These are phyloP conservation scores for Myotis davidii DNA, from an alignment of 2,113 vertebrate species.

Conservation along the genomic window DNA sequence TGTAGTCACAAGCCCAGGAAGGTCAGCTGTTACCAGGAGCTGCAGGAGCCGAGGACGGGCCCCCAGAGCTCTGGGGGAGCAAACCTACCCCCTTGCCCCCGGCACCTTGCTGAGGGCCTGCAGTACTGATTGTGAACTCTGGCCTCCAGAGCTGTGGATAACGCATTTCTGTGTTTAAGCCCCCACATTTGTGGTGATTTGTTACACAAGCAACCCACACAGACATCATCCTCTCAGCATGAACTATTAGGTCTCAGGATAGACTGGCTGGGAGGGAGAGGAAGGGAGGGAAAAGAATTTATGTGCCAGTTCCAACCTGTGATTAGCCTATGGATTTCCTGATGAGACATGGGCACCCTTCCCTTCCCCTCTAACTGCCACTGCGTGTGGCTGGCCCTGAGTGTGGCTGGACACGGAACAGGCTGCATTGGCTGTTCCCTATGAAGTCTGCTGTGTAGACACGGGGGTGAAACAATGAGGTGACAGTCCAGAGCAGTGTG, in stretches of 20 bases:
- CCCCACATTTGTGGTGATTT: background rate
- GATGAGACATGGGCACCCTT: background rate
- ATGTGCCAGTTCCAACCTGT: background rate
- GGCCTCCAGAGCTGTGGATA: background rate
- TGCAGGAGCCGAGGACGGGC: background rate
- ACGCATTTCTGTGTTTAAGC: background rate
- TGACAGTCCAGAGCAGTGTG: background rate
- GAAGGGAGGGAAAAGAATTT: background rate
- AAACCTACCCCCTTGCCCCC: fast-evolving
- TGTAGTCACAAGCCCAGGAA: background rate
- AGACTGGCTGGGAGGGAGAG: background rate
- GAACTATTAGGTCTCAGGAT: background rate
- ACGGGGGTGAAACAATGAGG: background rate
- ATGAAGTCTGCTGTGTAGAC: background rate
- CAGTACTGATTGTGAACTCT: background rate
- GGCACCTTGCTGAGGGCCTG: too few relatives aligned
- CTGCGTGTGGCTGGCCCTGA: background rate
- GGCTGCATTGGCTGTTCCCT: background rate
- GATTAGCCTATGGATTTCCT: background rate
- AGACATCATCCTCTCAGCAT: background rate
- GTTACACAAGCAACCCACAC: background rate
- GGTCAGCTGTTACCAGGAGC: background rate
- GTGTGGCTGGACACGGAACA: background rate
- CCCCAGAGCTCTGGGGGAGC: background rate
- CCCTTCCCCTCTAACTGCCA: background rate